Evolutionary conservation across 1,140 invertebrate species (phyloP).

Genomic region (Grapholita molesta): DNA sequence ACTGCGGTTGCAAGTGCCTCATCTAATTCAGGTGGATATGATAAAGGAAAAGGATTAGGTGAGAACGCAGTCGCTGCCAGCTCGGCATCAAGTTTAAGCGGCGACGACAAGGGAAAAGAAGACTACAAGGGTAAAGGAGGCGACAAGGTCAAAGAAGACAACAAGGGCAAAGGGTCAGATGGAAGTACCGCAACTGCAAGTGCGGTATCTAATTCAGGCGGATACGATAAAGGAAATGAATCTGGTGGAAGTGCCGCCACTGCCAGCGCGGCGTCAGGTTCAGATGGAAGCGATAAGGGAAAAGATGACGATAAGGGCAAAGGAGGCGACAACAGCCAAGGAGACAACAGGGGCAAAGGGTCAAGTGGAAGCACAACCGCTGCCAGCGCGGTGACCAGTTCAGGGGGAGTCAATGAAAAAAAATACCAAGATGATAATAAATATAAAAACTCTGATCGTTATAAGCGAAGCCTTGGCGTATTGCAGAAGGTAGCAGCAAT

Average conservation of each 20-base stretch:
- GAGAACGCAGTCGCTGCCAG: not conserved
- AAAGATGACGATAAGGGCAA: too few relatives aligned
- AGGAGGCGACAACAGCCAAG: too few relatives aligned
- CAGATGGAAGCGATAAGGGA: not conserved
- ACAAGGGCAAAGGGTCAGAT: not conserved
- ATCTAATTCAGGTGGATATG: not conserved
- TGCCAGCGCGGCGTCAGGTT: not conserved
- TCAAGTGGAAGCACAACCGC: not conserved
- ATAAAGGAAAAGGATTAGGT: not conserved
- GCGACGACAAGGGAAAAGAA: not conserved
- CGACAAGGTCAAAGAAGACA: too few relatives aligned
- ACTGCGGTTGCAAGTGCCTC: not conserved
- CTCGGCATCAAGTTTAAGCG: not conserved
- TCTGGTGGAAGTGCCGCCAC: not conserved
- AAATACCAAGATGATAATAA: too few relatives aligned
- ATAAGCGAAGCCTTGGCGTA: too few relatives aligned
- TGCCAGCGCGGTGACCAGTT: not conserved
- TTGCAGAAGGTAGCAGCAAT: too few relatives aligned
- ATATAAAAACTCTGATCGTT: too few relatives aligned
- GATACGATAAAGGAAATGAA: not conserved
- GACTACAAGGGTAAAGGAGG: not conserved
- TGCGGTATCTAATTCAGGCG: not conserved
- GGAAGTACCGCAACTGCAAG: not conserved
- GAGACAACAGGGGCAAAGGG: not conserved
- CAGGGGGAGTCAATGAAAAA: too few relatives aligned